Evolutionary conservation across 2,888 invertebrate genomes (phyloP), one percentile per base, ranked within the genome.

Genomic region (Sabatieria punctata): DNA sequence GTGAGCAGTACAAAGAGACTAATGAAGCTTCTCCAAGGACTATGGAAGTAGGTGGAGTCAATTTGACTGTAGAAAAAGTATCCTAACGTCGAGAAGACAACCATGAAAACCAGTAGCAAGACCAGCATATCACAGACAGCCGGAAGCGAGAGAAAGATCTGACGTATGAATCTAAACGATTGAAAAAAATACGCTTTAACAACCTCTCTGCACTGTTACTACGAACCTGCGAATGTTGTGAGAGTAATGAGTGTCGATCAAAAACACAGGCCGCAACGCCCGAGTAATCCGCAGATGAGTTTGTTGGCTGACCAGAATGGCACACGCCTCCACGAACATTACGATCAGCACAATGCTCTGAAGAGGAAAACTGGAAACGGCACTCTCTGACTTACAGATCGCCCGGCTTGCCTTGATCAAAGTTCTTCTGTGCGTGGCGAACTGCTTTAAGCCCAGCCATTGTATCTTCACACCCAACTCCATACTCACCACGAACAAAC

Each of bases 1-100:
- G 85, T 85, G n/a, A 85, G 73, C 46, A 86, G 73, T 30, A 86
- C 82, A 66, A 85, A 85, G 71, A 86, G 77, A 60, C 80, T 84
- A 60, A 85, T 80, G 66, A 85, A 85, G 53, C 83, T 82, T 63
- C 81, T 78, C 55, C 79, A 77, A 45, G 85, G 71, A 0, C 82
- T 79, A 54, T 71, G 71, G 65, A 86, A 86, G 68, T 84, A 81
- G 30, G 8, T 30, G 15, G 8, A 8, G 30, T 30, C 30, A 30
- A 30, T 15, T 30, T 30, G 8, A 8, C 41, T 48, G 35, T 30
- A 4, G 13, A 13, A 22, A 23, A 19, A 52, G 60, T 57, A 55
- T 68, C 68, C 85, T 43, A 85, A 70, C 43, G 85, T 71, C 27
- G 83, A 78, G 61, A 84, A 86, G 21, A 82, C 79, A 45, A 79